A percentile compares a stretch with the other conserved stretches of the same genome.
Evolutionary conservation across 2,113 vertebrate genomes (phyloP).

Genomic region (Hylia prasina): DNA sequence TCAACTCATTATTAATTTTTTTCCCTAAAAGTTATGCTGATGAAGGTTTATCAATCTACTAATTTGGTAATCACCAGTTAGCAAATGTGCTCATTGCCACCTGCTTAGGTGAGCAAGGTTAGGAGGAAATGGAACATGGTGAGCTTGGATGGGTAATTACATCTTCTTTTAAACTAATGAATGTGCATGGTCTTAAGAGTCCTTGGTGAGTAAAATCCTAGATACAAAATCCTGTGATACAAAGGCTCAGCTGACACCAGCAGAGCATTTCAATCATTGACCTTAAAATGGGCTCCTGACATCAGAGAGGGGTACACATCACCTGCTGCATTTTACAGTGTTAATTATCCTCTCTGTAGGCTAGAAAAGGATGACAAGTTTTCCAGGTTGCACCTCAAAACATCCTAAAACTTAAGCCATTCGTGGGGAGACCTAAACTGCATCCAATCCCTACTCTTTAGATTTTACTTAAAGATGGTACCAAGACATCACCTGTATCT

Average conservation of each 20-base stretch:
- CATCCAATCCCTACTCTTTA: background rate
- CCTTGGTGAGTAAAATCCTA: slow-evolving; percentile 30
- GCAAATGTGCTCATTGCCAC: slow-evolving; percentile 43
- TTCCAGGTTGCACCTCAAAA: background rate
- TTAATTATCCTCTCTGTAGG: slow-evolving; percentile 12
- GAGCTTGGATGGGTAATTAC: slow-evolving; percentile 61
- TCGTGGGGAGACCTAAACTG: background rate
- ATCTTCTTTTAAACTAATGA: slow-evolving; percentile 64
- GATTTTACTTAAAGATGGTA: background rate
- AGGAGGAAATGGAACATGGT: slow-evolving; percentile 34
- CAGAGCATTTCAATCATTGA: background rate
- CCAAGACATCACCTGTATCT: background rate
- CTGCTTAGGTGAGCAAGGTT: slow-evolving; percentile 56
- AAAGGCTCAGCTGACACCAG: background rate
- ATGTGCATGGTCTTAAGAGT: slow-evolving; percentile 47
- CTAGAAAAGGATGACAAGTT: background rate
- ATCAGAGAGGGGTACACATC: background rate
- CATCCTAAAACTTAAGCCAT: background rate
- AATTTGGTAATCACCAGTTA: slow-evolving; percentile 72
- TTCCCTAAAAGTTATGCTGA: slow-evolving; percentile 32
- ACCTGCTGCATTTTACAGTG: background rate
- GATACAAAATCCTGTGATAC: background rate
- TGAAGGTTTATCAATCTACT: slow-evolving; percentile 71
- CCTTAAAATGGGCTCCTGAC: slow-evolving; percentile 1
- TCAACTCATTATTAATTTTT: slow-evolving; percentile 56